These are phyloP conservation scores for Flexamia atlantica DNA, from an alignment of 2,888 invertebrate species.

Conservation along the genomic window DNA sequence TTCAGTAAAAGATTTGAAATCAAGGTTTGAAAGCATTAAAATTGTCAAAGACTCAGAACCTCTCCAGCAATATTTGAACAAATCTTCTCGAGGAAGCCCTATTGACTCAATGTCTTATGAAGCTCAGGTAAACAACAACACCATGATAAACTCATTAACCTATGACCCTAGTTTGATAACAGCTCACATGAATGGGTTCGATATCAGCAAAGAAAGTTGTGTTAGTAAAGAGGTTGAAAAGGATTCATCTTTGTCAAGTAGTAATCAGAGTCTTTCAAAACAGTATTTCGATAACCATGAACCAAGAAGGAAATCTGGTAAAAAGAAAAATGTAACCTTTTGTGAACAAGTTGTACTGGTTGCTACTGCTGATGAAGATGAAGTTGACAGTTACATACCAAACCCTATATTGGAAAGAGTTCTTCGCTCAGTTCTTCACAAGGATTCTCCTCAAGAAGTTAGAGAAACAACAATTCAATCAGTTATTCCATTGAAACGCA, in stretches of 20 bases:
- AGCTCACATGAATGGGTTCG: constrained; percentile 52
- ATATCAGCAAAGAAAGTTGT: constrained; percentile 29
- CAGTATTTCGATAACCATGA: constrained; percentile 67
- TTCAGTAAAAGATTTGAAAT: constrained; percentile 88
- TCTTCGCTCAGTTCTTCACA: constrained; percentile 88
- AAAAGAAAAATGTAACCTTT: constrained; percentile 96
- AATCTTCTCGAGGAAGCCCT: constrained; percentile 49
- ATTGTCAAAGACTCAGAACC: constrained; percentile 57
- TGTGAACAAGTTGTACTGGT: constrained; percentile 96
- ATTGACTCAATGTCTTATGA: constrained; percentile 43
- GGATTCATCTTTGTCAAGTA: constrained; percentile 29
- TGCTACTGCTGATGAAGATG: constrained; percentile 94
- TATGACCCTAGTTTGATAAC: constrained; percentile 50
- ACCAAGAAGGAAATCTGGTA: constrained; percentile 78
- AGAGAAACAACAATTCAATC: constrained; percentile 72
- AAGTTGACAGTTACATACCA: constrained; percentile 93
- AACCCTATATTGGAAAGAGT: constrained; percentile 94
- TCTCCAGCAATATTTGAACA: constrained; percentile 11
- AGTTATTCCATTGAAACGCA: constrained; percentile 71
- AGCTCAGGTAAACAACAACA: constrained; percentile 56
- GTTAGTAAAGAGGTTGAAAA: constrained; percentile 1
- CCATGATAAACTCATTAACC: constrained; percentile 49
- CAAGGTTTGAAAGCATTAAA: constrained; percentile 84
- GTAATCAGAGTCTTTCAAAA: constrained; percentile 43
- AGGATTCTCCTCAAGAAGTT: constrained; percentile 78